phyloP scores from a whole-genome alignment of 2,888 invertebrate species.

The Phorcus lineatus region DNA sequence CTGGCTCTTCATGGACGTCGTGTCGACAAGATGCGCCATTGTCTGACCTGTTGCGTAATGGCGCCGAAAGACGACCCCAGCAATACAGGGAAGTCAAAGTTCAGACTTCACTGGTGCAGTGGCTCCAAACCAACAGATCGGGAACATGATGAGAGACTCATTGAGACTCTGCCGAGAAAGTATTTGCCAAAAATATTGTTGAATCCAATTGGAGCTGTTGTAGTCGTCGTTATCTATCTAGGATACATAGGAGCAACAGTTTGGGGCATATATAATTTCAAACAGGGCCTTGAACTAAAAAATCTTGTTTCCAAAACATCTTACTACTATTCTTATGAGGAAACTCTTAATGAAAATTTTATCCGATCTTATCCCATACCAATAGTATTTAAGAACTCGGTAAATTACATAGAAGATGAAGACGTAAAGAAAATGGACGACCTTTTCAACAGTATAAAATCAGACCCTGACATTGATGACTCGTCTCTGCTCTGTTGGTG shows the following conservation, averaged over 20 bases:
- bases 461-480: slow-evolving; percentile 31
- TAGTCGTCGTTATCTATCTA: slow-evolving; percentile 48
- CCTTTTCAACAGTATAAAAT: slow-evolving; percentile 21
- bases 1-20: no score
- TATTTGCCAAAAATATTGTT: slow-evolving; percentile 45
- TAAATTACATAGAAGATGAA: slow-evolving; percentile 32
- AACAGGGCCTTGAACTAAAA: slow-evolving; percentile 34
- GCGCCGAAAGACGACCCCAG: slow-evolving; percentile 35
- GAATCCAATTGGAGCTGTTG: slow-evolving; percentile 36
- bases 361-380: slow-evolving; percentile 33
- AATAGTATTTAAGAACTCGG: slow-evolving; percentile 38
- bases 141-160: slow-evolving; percentile 48
- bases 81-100: slow-evolving; percentile 21
- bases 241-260: slow-evolving; percentile 56
- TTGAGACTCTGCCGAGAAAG: slow-evolving; percentile 49
- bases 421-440: slow-evolving; percentile 20
- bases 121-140: slow-evolving; percentile 41
- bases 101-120: slow-evolving; percentile 66
- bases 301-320: slow-evolving; percentile 58
- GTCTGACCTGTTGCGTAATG: slow-evolving; percentile 42
- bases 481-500: slow-evolving; percentile 39
- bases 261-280: slow-evolving; percentile 50
- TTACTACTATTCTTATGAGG: slow-evolving; percentile 50
- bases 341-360: slow-evolving; percentile 27
- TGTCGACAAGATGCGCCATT: slow-evolving; percentile 45